phyloP scores from a whole-genome alignment of 1,140 invertebrate species.

The Aricia agestis region DNA sequence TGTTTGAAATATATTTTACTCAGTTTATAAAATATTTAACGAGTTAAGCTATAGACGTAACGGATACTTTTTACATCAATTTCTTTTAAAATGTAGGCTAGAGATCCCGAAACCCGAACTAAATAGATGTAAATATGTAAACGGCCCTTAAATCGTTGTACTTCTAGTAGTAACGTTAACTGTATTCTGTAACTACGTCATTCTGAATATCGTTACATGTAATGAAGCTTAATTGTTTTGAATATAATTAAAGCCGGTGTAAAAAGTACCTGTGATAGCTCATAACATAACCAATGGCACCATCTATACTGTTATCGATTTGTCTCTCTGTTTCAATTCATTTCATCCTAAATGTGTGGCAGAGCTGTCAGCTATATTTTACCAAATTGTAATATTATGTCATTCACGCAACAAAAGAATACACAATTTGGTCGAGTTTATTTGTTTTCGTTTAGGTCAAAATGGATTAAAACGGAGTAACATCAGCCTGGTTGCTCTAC shows the following conservation, averaged over 20 bases:
- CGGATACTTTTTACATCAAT: slow-evolving; percentile 12
- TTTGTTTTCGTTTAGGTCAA: too few species aligned
- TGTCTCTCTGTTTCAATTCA: background rate
- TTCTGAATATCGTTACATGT: background rate
- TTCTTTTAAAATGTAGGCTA: background rate
- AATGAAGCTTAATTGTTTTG: background rate
- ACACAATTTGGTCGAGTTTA: too few species aligned
- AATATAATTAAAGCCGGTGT: background rate
- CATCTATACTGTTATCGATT: background rate
- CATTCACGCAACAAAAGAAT: too few species aligned
- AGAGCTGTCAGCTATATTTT: too few species aligned
- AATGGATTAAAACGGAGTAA: too few species aligned
- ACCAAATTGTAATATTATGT: too few species aligned
- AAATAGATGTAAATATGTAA: slow-evolving; percentile 7
- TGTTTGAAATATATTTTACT: slow-evolving; percentile 4
- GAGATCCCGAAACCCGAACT: background rate
- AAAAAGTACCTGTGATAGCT: slow-evolving; percentile 13
- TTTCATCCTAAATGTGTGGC: too few species aligned
- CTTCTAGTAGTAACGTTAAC: background rate
- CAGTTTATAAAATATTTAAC: background rate
- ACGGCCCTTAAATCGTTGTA: background rate
- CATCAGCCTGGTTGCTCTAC: background rate
- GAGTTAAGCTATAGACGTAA: background rate
- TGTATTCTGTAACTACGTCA: background rate
- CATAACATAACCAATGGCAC: background rate